Conservation (phyloP, 2,113 vertebrate genomes). For the Semnornis frantzii region DNA sequence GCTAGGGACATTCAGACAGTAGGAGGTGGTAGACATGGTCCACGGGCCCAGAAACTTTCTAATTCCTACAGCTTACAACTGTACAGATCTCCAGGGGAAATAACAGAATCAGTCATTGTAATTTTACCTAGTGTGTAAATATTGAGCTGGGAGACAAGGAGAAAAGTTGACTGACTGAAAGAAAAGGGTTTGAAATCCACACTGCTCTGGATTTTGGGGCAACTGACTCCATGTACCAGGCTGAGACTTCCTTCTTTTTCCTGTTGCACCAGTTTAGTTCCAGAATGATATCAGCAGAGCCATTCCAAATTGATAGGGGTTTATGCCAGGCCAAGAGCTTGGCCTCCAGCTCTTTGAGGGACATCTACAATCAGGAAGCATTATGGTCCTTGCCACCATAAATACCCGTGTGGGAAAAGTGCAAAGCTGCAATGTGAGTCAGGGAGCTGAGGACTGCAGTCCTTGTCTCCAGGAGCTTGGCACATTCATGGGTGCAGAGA, state of each 20-base stretch:
- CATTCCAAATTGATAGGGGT: neutral
- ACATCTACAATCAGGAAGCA: neutral
- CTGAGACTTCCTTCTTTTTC: neutral
- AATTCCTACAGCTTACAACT: neutral
- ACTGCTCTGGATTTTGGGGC: neutral
- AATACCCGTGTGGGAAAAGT: rapidly evolving
- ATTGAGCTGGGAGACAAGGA: neutral
- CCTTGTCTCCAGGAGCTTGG: neutral
- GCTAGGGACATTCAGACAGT: neutral
- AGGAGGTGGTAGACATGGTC: neutral
- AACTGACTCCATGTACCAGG: neutral
- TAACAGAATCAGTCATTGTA: neutral
- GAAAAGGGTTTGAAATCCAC: neutral
- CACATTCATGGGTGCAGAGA: neutral
- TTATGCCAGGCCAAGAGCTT: neutral
- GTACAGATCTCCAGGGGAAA: neutral
- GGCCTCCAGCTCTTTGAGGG: rapidly evolving
- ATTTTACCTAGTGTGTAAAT: neutral
- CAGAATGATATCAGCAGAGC: neutral
- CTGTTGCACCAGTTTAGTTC: neutral
- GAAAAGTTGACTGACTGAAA: neutral
- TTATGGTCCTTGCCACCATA: neutral
- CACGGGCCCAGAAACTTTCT: neutral
- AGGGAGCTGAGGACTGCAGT: neutral
- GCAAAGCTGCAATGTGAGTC: neutral